These are phyloP conservation scores for Nematolebias whitei DNA, from an alignment of 2,113 vertebrate genomes.

Conservation along the genomic window DNA sequence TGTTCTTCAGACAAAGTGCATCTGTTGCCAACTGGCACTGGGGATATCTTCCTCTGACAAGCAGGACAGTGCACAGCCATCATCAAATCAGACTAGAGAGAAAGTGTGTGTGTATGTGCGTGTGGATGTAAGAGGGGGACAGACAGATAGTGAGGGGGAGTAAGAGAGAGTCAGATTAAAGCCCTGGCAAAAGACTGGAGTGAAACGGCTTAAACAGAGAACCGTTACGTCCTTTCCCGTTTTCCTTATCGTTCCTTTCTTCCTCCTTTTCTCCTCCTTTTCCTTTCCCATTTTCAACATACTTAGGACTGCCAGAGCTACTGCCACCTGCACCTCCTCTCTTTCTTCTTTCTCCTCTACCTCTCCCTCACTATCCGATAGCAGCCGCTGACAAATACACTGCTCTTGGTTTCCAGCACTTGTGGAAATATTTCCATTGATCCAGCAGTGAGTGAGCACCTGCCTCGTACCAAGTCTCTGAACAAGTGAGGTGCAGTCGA, in stretches of 20 bases:
- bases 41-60: constrained; percentile 69
- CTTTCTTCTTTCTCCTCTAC: constrained; percentile 46
- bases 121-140: constrained; percentile 31
- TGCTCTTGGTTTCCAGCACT: constrained; percentile 41
- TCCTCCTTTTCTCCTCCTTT: constrained; percentile 56
- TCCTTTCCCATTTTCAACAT: constrained; percentile 62
- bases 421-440: constrained; percentile 66
- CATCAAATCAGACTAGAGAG: constrained; percentile 57
- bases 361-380: constrained; percentile 51
- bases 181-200: constrained; percentile 61
- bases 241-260: constrained; percentile 69
- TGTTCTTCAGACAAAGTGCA: constrained; percentile 66
- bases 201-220: constrained; percentile 68
- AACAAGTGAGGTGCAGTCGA: constrained; percentile 31
- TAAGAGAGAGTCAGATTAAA: constrained; percentile 69
- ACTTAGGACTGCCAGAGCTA: constrained; percentile 58
- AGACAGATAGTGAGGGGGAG: constrained; percentile 49
- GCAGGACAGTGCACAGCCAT: constrained; percentile 61
- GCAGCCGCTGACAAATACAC: constrained; percentile 42
- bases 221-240: constrained; percentile 63
- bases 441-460: constrained; percentile 53
- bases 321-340: constrained; percentile 66
- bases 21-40: constrained; percentile 64
- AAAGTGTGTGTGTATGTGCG: constrained; percentile 27
- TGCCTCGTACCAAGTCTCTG: constrained; percentile 30